A percentile compares a stretch with the other conserved stretches of the same genome.
phyloP scores from a whole-genome alignment of 1,140 invertebrate species.

The Cyclina sinensis region DNA sequence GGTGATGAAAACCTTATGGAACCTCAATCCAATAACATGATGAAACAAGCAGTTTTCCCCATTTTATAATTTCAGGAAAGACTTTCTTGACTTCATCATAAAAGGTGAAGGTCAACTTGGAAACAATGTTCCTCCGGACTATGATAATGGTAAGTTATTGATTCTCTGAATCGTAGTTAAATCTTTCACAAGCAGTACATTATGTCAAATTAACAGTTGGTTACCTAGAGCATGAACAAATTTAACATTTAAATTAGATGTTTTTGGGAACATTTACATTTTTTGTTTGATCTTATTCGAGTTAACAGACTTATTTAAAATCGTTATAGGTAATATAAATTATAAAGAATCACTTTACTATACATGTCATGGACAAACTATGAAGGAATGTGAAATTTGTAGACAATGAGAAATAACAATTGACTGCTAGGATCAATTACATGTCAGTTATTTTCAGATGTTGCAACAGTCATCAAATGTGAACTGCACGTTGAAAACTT shows the following conservation, averaged over 20 bases:
- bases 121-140: constrained; percentile 62
- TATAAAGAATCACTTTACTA: too few species aligned
- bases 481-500: constrained; percentile 80
- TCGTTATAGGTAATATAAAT: not conserved
- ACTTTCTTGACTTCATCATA: constrained; percentile 52
- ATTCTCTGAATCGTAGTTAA: not conserved
- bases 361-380: too few species aligned
- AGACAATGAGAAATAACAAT: too few species aligned
- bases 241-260: not conserved
- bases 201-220: not conserved
- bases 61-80: constrained; percentile 56
- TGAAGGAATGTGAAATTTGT: too few species aligned
- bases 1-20: too few species aligned
- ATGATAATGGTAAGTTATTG: constrained; percentile 51
- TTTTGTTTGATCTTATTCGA: too few species aligned
- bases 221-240: not conserved
- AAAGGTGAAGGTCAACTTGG: constrained; percentile 5
- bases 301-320: not conserved
- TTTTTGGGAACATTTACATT: not conserved
- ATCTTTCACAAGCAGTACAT: not conserved
- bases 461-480: constrained; percentile 73
- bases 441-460: constrained; percentile 76
- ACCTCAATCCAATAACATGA: too few species aligned
- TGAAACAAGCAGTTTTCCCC: too few species aligned
- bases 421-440: too few species aligned